Evolutionary conservation across 2,113 vertebrate species (phyloP), one percentile per base, ranked within the genome.

Genomic region (Petrocephalus zakoni): DNA sequence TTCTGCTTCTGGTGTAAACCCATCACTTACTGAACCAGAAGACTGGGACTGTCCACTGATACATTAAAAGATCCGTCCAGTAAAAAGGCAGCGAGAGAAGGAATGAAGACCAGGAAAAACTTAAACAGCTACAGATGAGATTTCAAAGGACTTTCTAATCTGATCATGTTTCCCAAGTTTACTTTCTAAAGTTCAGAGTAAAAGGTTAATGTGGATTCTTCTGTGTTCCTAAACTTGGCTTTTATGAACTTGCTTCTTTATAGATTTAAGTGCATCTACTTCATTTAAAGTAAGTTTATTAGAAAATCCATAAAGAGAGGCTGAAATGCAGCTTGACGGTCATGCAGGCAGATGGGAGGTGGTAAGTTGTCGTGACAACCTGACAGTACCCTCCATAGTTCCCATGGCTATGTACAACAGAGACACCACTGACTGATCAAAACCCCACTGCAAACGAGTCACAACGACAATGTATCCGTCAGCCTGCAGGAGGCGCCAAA

Each of bases 71-170:
- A 1, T 5, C 82, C 82, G n/a, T 49, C 82, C 42, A 52, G 46
- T 84, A 84, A 49, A 83, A 10, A 25, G 25, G 52, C 22, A 85
- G 47, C 37, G 68, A 75, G 15, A 37, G 5, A 75, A 15, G 51
- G 25, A 86, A 53, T 34, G 47, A 19, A 56, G 52, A 34, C 84
- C 84, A 37, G 25, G n/a, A 56, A 78, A 19, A 78, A 17, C 51
- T 56, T 86, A 86, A 86, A 86, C 22, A 56, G 49, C 46, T 37
- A n/a, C 84, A 86, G 52, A 52, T 86, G 84, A 34, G 25, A 19
- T 86, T 85, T 85, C 22, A 85, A n/a, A 53, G 49, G 51, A 4
- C n/a, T 53, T n/a, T 86, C 52, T 29, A 8, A 34, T 25, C 25
- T 34, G 84, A n/a, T 78, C 34, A 78, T 78, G 72, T 42, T 55